Conservation (phyloP, 2,113 vertebrate genomes). For the Cochlearius cochlearius region DNA sequence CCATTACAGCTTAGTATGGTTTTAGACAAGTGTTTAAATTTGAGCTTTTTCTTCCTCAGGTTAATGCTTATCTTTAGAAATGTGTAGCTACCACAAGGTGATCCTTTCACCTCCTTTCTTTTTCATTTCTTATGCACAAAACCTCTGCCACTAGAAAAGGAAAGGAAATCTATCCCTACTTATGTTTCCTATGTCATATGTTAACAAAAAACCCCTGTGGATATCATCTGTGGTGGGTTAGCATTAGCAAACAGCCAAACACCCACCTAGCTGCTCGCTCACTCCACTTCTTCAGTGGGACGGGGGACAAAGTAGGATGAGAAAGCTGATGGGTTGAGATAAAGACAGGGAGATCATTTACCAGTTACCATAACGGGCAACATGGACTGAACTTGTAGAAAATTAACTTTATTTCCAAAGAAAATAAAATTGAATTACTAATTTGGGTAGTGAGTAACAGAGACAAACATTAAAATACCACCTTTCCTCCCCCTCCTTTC, state of each 20-base stretch:
- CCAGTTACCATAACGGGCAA: fast-evolving
- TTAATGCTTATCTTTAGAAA: background rate
- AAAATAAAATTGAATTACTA: background rate
- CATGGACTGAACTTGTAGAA: background rate
- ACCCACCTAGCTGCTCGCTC: background rate
- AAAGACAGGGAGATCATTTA: background rate
- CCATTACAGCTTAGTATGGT: background rate
- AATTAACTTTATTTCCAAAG: background rate
- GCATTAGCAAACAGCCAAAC: background rate
- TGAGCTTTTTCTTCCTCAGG: background rate
- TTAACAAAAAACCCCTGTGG: background rate
- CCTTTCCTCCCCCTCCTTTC: background rate
- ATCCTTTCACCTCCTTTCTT: background rate
- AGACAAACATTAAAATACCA: background rate
- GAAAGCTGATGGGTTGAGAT: background rate
- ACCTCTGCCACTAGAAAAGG: background rate
- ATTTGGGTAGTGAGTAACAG: background rate
- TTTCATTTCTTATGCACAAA: background rate
- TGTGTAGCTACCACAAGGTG: fast-evolving
- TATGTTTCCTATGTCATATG: background rate
- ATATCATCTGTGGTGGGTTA: background rate
- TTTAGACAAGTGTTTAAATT: background rate
- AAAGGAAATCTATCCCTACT: background rate
- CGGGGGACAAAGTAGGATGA: background rate
- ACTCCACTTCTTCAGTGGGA: background rate